Conservation (phyloP, 2,888 invertebrate species). For the Diplazon laetatorius region DNA sequence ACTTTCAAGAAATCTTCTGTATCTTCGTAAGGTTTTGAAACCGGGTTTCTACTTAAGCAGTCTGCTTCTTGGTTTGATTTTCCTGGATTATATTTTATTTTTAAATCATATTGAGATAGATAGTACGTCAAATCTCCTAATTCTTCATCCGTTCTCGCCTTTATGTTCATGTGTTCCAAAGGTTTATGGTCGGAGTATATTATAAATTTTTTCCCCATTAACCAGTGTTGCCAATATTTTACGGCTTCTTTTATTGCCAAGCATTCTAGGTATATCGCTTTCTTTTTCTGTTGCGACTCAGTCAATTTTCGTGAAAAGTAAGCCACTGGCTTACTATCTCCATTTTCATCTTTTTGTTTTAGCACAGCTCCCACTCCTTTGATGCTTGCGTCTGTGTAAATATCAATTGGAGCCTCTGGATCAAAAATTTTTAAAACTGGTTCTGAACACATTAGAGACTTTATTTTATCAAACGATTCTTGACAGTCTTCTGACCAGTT, state of each 20-base stretch:
- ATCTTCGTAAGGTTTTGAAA: constrained; percentile 63
- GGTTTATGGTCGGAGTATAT: constrained; percentile 66
- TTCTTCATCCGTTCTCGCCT: constrained; percentile 69
- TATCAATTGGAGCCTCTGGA: constrained; percentile 65
- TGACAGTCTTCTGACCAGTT: constrained; percentile 53
- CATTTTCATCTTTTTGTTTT: constrained; percentile 28
- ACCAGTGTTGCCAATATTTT: constrained; percentile 53
- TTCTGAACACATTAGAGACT: constrained; percentile 64
- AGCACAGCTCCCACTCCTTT: constrained; percentile 41
- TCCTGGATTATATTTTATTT: constrained; percentile 67
- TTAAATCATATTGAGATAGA: constrained; percentile 69
- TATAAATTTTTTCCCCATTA: constrained; percentile 48
- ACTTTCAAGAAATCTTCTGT: constrained; percentile 62
- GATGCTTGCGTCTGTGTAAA: constrained; percentile 58
- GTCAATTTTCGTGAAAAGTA: constrained; percentile 36
- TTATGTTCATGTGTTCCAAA: constrained; percentile 67
- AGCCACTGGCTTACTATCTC: constrained; percentile 35
- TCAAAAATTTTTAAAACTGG: constrained; percentile 72
- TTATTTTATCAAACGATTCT: constrained; percentile 42
- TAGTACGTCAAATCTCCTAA: constrained; percentile 67
- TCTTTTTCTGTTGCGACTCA: constrained; percentile 28
- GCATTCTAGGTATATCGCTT: constrained; percentile 51
- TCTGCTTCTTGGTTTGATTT: constrained; percentile 67
- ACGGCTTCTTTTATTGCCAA: constrained; percentile 51
- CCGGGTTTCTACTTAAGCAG: constrained; percentile 67